Percentiles rank a stretch among this genome's conserved stretches.
Conservation (phyloP, 2,888 invertebrate genomes). For the Ophioninae sp. region DNA sequence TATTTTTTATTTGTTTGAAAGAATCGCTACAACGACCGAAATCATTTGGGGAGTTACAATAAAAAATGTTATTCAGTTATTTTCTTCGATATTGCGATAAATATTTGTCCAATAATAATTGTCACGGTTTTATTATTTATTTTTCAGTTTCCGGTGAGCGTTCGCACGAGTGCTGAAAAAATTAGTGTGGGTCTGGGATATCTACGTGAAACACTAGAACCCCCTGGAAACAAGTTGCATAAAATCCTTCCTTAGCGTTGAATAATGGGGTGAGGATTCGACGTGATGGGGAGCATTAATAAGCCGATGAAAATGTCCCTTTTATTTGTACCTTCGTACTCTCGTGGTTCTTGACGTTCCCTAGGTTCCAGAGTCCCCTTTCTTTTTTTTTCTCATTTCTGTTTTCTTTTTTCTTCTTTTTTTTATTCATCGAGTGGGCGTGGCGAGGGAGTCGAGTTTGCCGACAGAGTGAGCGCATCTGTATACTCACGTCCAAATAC, state of each 20-base stretch:
- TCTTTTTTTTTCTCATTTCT: not conserved
- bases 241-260: conserved; percentile 73
- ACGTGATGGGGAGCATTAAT: conserved; percentile 78
- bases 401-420: not conserved
- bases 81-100: not conserved
- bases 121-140: not conserved
- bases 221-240: conserved; percentile 26
- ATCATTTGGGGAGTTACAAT: too few species aligned
- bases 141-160: not conserved
- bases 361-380: not conserved
- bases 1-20: too few species aligned
- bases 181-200: conserved; percentile 43
- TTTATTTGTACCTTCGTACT: conserved; percentile 56
- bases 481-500: not conserved
- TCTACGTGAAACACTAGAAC: conserved; percentile 77
- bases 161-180: not conserved
- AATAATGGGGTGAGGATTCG: conserved; percentile 79
- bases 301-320: conserved; percentile 79
- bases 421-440: not conserved
- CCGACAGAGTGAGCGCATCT: too few species aligned
- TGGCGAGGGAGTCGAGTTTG: not conserved
- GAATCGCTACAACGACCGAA: too few species aligned
- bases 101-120: not conserved
- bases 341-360: conserved; percentile 1
- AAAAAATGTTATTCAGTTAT: too few species aligned